Base-by-base conservation (phyloP, 2,113 vertebrate species). In the Formicarius rufipectus region DNA sequence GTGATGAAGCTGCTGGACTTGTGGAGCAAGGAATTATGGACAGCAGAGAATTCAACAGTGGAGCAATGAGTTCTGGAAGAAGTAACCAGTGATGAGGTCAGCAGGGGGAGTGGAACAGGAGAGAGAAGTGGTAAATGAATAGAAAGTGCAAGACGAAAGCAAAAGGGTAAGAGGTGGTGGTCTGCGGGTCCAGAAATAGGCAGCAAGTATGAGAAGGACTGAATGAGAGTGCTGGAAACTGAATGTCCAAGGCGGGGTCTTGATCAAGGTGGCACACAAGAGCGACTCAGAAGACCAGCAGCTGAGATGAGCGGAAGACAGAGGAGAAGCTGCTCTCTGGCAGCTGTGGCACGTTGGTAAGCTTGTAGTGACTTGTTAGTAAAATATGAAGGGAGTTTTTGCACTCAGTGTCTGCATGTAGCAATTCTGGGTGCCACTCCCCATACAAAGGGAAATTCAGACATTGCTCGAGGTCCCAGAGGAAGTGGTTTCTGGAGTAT, bases 311-410 rank as follows among this genome's bases (percentile, higher is more conserved):
- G 63, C 31, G 27, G 58, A 59, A 69, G 71, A 35, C 0, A 6
- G 74, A 67, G 44, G 39, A 79, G 45, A 74, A 56, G 30, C 67
- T 62, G 74, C 56, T 84, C n/a, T 20, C 19, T 52, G 66, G 87
- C 82, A 73, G 78, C 82, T 83, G 69, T 56, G 67, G 78, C 37
- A 22, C 2, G 71, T 73, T 12, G 0, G 55, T 37, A 64, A 72
- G 59, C 87, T 53, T 95, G 95, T 85, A 84, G 75, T 31, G 92
- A 91, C 93, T 97, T 93, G 94, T 83, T 52, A 39, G 74, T 72
- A 42, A 89, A 88, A 39, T n/a, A 85, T 24, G 89, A 96, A 92
- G 45, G 84, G 81, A 93, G 49, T 28, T 91, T 37, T 79, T 84
- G 39, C 16, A 10, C 39, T 73, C 74, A 4, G 58, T 33, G 58